Base-by-base conservation (phyloP, 2,113 vertebrate species). In the Antechinus stuartii region DNA sequence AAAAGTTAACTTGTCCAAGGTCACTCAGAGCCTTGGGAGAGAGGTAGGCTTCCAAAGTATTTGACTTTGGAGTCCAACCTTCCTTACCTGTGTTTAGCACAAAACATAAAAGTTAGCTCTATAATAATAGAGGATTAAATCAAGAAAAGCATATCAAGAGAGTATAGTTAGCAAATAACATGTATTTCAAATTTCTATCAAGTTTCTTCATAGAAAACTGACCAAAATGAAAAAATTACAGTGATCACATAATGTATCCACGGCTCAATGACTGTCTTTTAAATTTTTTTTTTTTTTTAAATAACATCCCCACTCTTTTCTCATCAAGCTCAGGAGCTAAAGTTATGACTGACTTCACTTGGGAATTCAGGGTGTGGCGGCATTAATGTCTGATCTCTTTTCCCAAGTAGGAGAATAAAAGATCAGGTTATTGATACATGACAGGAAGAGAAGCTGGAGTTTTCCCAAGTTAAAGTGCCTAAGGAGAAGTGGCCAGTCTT, bases 111-210 rank as follows among this genome's bases (percentile, higher is more conserved):
- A 12, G 7, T 52, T 30, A 2, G 89, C 52, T 35, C 0, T 46
- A 11, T 25, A 3, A 89, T 57, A 53, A 0, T 49, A 11, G 11
- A 55, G 54, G 61, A 90, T 49, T 57, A 89, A 94, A 94, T 11
- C 35, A 42, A 84, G 68, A 84, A 91, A 0, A 9, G 26, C 50
- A 52, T 0, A 22, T 10, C 26, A 4, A 23, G 68, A 26, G 11
- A 49, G 14, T 68, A 35, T 90, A 50, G 42, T 16, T 68, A 61
- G 10, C 35, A 8, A 52, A 55, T 23, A 52, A n/a, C 2, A 1
- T 96, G 26, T 95, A 94, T 96, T 97, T 95, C 68, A n/a, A 54
- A 68, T 92, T 42, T 93, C 55, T 46, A 19, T n/a, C 14, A 23
- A 90, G 49, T 12, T 54, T 12, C 57, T 50, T 26, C 24, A 90